These are phyloP conservation scores for Orientallactaga bullata DNA, from an alignment of 2,113 vertebrate species.

Conservation along the genomic window DNA sequence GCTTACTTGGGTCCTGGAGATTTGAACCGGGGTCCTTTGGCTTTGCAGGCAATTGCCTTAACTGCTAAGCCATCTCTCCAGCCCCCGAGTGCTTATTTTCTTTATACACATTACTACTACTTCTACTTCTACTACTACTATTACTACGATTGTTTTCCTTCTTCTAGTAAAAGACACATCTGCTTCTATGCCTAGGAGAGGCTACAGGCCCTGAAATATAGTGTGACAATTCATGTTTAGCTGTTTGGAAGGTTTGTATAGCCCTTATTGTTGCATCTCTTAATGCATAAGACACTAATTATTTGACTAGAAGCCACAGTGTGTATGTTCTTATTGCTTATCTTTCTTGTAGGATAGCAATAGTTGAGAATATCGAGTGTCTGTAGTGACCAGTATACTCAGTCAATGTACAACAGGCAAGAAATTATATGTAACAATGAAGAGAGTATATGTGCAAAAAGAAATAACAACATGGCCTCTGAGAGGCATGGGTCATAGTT, in stretches of 20 bases:
- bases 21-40: too few species aligned
- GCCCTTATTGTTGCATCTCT: conserved; percentile 48
- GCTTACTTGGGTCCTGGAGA: too few species aligned
- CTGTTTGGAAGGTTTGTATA: conserved; percentile 68
- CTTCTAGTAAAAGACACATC: conserved; percentile 63
- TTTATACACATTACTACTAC: not conserved
- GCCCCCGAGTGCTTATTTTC: not conserved
- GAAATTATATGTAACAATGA: not conserved
- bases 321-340: conserved; percentile 48
- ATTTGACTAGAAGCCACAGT: conserved; percentile 65
- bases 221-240: conserved; percentile 75
- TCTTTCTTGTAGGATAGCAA: conserved; percentile 50
- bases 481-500: conserved; percentile 25
- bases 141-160: conserved; percentile 44
- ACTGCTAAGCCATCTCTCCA: too few species aligned
- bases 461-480: conserved; percentile 40
- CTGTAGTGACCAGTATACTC: not conserved
- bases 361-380: not conserved
- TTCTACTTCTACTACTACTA: not conserved
- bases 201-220: conserved; percentile 71
- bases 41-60: too few species aligned
- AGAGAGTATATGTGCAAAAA: conserved; percentile 10
- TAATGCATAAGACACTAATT: conserved; percentile 54
- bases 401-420: conserved; percentile 1
- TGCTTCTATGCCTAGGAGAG: conserved; percentile 76